phyloP scores from a whole-genome alignment of 2,797 vertebrate species.

The Acanthopagrus latus region DNA sequence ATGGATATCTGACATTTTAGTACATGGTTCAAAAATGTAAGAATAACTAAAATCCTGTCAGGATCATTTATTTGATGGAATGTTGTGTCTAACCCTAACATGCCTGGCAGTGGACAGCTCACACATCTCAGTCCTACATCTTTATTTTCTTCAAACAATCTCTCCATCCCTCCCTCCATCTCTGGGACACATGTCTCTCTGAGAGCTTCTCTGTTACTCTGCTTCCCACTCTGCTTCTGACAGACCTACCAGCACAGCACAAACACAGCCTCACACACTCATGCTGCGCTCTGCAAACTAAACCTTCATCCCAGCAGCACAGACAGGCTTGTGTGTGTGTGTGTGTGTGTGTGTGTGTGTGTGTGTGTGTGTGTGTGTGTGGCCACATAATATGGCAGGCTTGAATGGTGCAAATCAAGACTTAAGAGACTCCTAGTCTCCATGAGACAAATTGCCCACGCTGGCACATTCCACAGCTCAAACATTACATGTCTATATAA shows the following conservation, averaged over 20 bases:
- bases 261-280: slow-evolving; percentile 57
- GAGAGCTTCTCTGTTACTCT: slow-evolving; percentile 51
- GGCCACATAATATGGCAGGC: slow-evolving; percentile 54
- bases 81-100: slow-evolving; percentile 9
- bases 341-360: slow-evolving; percentile 26
- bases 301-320: slow-evolving; percentile 37
- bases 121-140: neutral
- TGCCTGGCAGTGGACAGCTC: neutral
- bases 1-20: slow-evolving; percentile 1
- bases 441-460: slow-evolving; percentile 47
- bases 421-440: slow-evolving; percentile 42
- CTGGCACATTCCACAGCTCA: slow-evolving; percentile 53
- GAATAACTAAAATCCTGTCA: neutral
- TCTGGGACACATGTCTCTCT: slow-evolving; percentile 56
- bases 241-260: slow-evolving; percentile 60
- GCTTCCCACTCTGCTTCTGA: slow-evolving; percentile 57
- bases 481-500: slow-evolving; percentile 40
- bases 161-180: slow-evolving; percentile 20
- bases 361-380: slow-evolving; percentile 25
- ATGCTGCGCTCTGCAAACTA: slow-evolving; percentile 55
- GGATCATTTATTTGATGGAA: slow-evolving; percentile 3
- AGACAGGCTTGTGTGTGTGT: slow-evolving; percentile 33
- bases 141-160: slow-evolving; percentile 27
- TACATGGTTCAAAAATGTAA: neutral
- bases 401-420: slow-evolving; percentile 50